A percentile compares a stretch with the other conserved stretches of the same genome.
phyloP scores from a whole-genome alignment of 2,888 invertebrate species.

The Tupiocoris notatus region DNA sequence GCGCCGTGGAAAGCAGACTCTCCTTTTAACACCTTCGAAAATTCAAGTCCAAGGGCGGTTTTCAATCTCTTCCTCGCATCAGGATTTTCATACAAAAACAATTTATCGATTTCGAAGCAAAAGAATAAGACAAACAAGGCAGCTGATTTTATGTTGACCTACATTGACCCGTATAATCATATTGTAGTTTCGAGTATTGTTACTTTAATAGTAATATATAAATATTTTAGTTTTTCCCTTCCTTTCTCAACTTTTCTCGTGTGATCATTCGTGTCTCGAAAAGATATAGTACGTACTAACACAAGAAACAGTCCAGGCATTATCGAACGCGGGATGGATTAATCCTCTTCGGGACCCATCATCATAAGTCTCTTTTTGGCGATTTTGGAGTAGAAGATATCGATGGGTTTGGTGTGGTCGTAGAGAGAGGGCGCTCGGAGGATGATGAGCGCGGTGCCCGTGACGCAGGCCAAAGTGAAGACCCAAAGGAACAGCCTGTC shows the following conservation, averaged over 20 bases:
- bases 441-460: conserved; percentile 85
- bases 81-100: no score
- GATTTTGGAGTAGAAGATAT: conserved; percentile 86
- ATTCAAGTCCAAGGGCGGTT: no score
- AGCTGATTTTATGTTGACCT: conserved; percentile 39
- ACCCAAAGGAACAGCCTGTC: conserved; percentile 94
- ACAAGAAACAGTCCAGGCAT: conserved; percentile 36
- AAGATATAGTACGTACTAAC: conserved; percentile 34
- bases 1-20: no score
- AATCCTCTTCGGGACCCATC: conserved; percentile 55
- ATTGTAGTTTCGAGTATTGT: conserved; percentile 37
- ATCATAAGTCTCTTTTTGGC: conserved; percentile 86
- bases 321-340: conserved; percentile 15
- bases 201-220: conserved; percentile 33
- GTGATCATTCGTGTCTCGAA: neutral
- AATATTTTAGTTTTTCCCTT: conserved; percentile 39
- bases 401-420: conserved; percentile 85
- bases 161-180: conserved; percentile 47
- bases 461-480: conserved; percentile 88
- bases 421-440: conserved; percentile 89
- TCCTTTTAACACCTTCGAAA: no score
- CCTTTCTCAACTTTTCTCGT: neutral
- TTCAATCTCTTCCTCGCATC: no score
- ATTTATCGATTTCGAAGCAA: no score
- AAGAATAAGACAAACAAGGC: conserved; percentile 35